These are phyloP conservation scores for Pandemis heparana DNA, from an alignment of 2,888 invertebrate genomes.

Conservation along the genomic window DNA sequence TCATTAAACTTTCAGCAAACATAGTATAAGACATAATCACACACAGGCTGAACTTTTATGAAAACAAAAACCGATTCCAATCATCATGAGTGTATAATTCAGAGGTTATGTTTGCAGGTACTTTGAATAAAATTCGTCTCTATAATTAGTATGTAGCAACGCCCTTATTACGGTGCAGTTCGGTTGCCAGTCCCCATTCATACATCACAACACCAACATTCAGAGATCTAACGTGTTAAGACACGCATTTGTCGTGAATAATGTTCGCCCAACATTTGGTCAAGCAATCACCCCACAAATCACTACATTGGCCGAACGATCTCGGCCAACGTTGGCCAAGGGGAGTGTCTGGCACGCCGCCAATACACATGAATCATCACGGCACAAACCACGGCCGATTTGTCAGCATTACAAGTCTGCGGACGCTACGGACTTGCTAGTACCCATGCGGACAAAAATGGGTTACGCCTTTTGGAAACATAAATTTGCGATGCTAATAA, in stretches of 20 bases:
- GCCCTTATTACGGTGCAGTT: background rate
- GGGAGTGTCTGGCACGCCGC: conserved; percentile 66
- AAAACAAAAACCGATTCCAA: no score
- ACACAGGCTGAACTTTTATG: no score
- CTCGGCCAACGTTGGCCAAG: conserved; percentile 48
- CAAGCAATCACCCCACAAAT: conserved; percentile 4
- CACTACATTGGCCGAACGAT: conserved; percentile 37
- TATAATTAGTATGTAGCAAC: background rate
- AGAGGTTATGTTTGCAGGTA: no score
- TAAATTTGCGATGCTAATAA: background rate
- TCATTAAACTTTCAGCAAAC: no score
- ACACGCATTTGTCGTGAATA: conserved; percentile 28
- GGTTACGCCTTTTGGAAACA: background rate
- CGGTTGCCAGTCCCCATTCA: conserved; percentile 12
- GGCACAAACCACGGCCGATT: conserved; percentile 72
- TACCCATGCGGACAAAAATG: conserved; percentile 38
- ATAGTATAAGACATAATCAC: no score
- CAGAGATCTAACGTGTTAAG: conserved; percentile 33
- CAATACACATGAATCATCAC: conserved; percentile 77
- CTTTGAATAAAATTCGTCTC: background rate
- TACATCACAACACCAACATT: conserved; percentile 19
- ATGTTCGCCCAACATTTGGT: conserved; percentile 36
- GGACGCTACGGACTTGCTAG: conserved; percentile 48
- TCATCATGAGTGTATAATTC: no score
- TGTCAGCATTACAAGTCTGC: conserved; percentile 72